Base-by-base conservation (phyloP, 2,113 vertebrate genomes). In the Chamaetylas fuelleborni region DNA sequence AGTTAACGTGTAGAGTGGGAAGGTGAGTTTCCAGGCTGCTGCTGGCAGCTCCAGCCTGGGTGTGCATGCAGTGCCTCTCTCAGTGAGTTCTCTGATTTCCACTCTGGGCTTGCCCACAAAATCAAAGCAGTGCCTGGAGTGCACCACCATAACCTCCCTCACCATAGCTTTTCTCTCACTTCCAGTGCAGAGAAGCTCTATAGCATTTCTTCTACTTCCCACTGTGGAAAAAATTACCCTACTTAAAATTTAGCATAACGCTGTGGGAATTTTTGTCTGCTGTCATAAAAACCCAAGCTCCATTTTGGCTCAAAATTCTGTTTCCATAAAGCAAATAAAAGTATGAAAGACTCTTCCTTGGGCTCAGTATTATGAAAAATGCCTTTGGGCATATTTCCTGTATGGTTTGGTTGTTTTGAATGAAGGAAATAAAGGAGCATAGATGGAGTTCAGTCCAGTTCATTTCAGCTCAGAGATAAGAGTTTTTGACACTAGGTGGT, bases 401-500 rank as follows among this genome's bases (percentile, higher is more conserved):
- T 31, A 38, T 36, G 61, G n/a, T 42, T 64, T 67, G 53, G 23
- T 5, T 86, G 34, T 43, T 96, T 61, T 42, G 16, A 50, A 53
- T 12, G 0, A 1, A 69, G 40, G 14, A 85, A 65, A 79, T 72
- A 85, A 57, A 85, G 48, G 15, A 53, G 15, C 72, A 65, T 18
- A 58, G 38, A 36, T 48, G 23, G 9, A 82, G 4, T 36, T 93
- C 29, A 53, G 4, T 53, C 14, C 48, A 54, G 29, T 28, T 87
- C 61, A 85, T 89, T 85, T 91, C 66, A 88, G 70, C 45, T 89
- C 34, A 15, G 66, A 92, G 43, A 42, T 40, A 78, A 94, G 74
- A 51, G 29, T 45, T 96, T 95, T 94, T 95, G 91, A 95, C 95
- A 85, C 96, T 97, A 97, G 95, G 81, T 97, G 96, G 96, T 97